Conservation (phyloP, 2,113 vertebrate species). For the Pitta sordida region DNA sequence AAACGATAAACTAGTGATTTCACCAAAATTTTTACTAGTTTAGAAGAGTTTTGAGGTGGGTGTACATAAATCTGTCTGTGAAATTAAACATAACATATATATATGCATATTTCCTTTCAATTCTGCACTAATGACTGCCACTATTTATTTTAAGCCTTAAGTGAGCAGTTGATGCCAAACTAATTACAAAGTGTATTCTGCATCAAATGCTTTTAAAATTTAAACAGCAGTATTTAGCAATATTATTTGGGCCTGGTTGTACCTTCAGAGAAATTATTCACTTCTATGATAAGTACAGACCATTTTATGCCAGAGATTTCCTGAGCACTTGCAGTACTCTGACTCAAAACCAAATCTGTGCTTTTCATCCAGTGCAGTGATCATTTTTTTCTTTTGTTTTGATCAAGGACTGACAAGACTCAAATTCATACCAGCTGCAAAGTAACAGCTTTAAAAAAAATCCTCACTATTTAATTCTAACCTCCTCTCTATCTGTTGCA, state of each 20-base stretch:
- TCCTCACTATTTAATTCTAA: constrained; percentile 71
- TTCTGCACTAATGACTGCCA: neutral
- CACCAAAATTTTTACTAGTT: neutral
- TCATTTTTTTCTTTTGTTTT: constrained; percentile 3
- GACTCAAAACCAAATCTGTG: constrained; percentile 41
- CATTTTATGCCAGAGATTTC: constrained; percentile 47
- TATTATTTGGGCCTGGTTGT: neutral
- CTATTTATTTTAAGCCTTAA: neutral
- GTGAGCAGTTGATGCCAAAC: neutral
- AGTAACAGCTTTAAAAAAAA: constrained; percentile 20
- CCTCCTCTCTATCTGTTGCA: constrained; percentile 66
- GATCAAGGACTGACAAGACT: constrained; percentile 11
- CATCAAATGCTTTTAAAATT: neutral
- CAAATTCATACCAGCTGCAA: constrained; percentile 23
- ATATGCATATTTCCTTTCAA: neutral
- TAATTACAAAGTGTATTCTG: neutral
- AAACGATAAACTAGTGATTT: neutral
- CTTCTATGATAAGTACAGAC: neutral
- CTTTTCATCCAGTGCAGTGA: neutral
- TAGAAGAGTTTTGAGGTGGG: neutral
- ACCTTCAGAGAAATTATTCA: constrained; percentile 50
- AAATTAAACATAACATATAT: neutral
- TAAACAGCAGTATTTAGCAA: neutral
- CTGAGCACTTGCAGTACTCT: neutral
- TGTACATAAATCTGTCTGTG: neutral